Evolutionary conservation across 2,888 invertebrate species (phyloP).

Genomic region (Resseliella maxima): DNA sequence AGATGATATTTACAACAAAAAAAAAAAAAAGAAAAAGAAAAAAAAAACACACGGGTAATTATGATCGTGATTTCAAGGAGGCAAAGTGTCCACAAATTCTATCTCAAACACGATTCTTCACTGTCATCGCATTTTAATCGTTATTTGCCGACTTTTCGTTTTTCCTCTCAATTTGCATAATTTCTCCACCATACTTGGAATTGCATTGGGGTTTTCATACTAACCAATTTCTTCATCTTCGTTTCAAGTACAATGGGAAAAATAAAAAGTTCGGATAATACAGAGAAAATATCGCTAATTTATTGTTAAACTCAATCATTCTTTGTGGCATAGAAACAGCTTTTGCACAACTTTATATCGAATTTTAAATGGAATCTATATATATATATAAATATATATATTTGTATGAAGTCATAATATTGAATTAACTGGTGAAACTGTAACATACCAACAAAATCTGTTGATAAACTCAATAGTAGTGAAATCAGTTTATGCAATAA

Average conservation of each 20-base stretch:
- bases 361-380: no score
- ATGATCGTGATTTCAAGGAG: not conserved
- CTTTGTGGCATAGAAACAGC: no score
- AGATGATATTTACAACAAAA: not conserved
- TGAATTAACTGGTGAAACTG: not conserved
- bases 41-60: not conserved
- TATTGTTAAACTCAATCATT: no score
- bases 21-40: not conserved
- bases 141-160: not conserved
- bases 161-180: slow-evolving; percentile 9
- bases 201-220: not conserved
- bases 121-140: not conserved
- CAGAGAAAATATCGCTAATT: no score
- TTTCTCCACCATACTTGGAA: not conserved
- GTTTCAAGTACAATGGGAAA: no score
- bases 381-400: no score
- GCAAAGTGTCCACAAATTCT: not conserved
- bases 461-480: not conserved
- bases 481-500: no score
- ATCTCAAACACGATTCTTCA: not conserved
- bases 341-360: no score
- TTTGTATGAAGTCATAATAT: no score
- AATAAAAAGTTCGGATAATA: no score
- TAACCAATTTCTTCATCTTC: not conserved
- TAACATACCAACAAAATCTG: not conserved